Conservation (phyloP, 2,888 invertebrate genomes). For the Ochropacha duplaris region DNA sequence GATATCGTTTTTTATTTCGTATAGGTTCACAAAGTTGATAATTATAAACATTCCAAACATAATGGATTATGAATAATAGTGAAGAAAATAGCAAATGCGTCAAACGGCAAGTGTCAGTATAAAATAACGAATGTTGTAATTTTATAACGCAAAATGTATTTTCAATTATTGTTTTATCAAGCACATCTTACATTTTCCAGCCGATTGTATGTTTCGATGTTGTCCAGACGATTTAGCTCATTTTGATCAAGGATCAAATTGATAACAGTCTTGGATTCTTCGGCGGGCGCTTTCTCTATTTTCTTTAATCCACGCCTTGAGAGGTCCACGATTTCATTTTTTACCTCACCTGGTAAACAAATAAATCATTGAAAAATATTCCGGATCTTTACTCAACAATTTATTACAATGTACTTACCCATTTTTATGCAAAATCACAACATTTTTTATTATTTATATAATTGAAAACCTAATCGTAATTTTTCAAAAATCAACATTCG, state of each 20-base stretch:
- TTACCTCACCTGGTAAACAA: conserved; percentile 42
- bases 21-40: no score
- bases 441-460: conserved; percentile 43
- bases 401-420: conserved; percentile 46
- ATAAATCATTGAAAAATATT: conserved; percentile 6
- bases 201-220: conserved; percentile 91
- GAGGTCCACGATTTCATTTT: conserved; percentile 86
- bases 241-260: conserved; percentile 92
- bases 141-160: background rate
- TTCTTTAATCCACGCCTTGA: conserved; percentile 92
- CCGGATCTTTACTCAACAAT: background rate
- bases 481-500: conserved; percentile 62
- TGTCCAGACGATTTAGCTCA: conserved; percentile 93
- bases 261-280: conserved; percentile 86
- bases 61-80: background rate
- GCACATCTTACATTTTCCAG: conserved; percentile 88
- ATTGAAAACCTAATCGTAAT: conserved; percentile 38
- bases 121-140: no score
- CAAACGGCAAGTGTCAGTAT: background rate
- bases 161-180: no score
- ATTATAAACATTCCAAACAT: no score
- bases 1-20: no score
- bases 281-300: conserved; percentile 87
- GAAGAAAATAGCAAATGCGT: background rate
- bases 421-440: conserved; percentile 43